Conservation (phyloP, 2,888 invertebrate species). For the Dolomedes plantarius region DNA sequence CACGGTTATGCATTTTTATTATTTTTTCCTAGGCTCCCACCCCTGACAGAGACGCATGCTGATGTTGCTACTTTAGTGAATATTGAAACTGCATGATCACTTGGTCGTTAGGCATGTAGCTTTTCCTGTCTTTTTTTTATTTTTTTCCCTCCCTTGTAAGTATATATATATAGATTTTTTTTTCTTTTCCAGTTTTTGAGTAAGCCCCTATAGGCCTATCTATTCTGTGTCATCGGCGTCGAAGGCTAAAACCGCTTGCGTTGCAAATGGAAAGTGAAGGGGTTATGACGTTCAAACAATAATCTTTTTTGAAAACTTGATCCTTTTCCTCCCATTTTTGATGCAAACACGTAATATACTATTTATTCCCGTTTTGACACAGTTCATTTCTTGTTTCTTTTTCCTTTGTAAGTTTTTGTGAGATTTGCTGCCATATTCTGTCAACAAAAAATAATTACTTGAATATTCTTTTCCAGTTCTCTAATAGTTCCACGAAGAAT, state of each 20-base stretch:
- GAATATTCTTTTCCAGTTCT: too few relatives aligned
- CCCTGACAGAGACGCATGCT: slow-evolving; percentile 40
- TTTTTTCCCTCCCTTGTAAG: slow-evolving; percentile 27
- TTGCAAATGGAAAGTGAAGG: slow-evolving; percentile 48
- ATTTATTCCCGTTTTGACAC: neutral
- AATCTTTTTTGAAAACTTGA: slow-evolving; percentile 67
- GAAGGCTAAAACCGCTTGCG: slow-evolving; percentile 51
- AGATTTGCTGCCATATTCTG: neutral
- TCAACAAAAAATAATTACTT: too few relatives aligned
- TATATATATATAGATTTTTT: too few relatives aligned
- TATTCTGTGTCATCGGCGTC: slow-evolving; percentile 43
- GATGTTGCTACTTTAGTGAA: slow-evolving; percentile 55
- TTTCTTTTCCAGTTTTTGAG: slow-evolving; percentile 54
- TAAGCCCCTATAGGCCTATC: slow-evolving; percentile 62
- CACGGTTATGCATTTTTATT: slow-evolving; percentile 62
- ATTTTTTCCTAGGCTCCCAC: slow-evolving; percentile 44
- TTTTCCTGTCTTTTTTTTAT: slow-evolving; percentile 34
- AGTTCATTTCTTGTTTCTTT: neutral
- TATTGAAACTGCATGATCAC: slow-evolving; percentile 60
- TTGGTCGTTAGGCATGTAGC: slow-evolving; percentile 61
- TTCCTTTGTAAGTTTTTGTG: neutral
- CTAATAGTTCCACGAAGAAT: too few relatives aligned
- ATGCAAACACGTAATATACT: neutral
- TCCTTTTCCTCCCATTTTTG: slow-evolving; percentile 7
- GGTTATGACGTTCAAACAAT: slow-evolving; percentile 54